Percentiles rank a stretch among this genome's conserved stretches.
These are phyloP conservation scores for Pseudomugil tenellus DNA, from an alignment of 2,797 vertebrate species.

Conservation along the genomic window DNA sequence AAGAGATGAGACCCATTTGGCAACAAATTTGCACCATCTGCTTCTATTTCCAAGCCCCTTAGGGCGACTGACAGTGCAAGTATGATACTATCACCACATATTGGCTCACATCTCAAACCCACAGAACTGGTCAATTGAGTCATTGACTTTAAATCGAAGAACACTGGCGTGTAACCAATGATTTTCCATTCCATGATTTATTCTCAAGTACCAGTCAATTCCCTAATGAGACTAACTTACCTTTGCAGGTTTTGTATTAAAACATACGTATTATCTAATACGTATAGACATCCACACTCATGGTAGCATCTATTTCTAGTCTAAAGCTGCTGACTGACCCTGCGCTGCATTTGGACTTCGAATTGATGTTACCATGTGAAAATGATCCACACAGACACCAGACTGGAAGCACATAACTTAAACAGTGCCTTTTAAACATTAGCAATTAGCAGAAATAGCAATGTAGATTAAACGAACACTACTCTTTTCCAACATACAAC, in stretches of 20 bases:
- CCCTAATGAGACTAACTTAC: neutral
- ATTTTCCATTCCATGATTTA: neutral
- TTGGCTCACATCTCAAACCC: neutral
- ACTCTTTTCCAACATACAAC: too few species aligned
- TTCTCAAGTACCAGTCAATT: neutral
- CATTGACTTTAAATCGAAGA: neutral
- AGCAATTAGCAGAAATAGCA: neutral
- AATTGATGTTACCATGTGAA: neutral
- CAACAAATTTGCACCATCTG: conserved; percentile 9
- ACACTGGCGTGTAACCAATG: neutral
- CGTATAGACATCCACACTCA: neutral
- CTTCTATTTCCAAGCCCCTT: conserved; percentile 18
- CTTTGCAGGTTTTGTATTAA: too few species aligned
- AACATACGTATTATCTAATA: neutral
- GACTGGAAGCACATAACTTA: neutral
- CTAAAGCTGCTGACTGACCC: neutral
- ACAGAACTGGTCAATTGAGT: conserved; percentile 1
- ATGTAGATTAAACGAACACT: too few species aligned
- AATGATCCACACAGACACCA: neutral
- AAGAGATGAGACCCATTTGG: conserved; percentile 21
- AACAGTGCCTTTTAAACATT: neutral
- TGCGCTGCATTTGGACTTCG: neutral
- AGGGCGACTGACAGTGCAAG: conserved; percentile 1
- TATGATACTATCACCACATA: conserved; percentile 2
- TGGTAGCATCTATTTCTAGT: neutral